Evolutionary conservation across 2,888 invertebrate species (phyloP), one percentile per base, ranked within the genome.

Genomic region (Chelonus formosanus): DNA sequence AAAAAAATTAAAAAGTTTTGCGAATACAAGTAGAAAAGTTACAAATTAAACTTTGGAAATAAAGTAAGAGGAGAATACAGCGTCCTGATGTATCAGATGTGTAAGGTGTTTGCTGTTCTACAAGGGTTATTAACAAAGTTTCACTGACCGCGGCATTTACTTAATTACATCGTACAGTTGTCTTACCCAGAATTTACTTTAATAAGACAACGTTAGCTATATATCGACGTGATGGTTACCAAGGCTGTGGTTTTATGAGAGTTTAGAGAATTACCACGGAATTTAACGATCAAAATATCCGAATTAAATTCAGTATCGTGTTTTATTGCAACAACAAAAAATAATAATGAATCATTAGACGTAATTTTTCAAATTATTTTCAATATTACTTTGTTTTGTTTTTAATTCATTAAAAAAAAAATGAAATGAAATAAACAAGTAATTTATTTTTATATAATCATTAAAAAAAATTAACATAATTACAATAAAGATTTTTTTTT

Each of bases 51-150:
- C 5, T 40, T 40, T 40, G 40, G 40, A 6, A 40, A 40, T 36
- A 34, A 3, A n/a, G n/a, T 6, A 5, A 5, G 54, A 31, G 32
- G 20, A 20, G 20, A 20, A 20, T 20, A 20, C 20, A 20, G 20
- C 20, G n/a, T 6, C 8, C 54, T 54, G 67, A 67, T 63, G 67
- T 65, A 65, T 63, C 58, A 54, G 63, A 55, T 54, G 48, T 50
- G 52, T 20, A 52, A 52, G 52, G 34, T 34, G 52, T 34, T 62
- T 61, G 64, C 64, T 61, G 64, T 64, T 65, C 40, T 65, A 62
- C 66, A 56, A 63, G 73, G 74, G 77, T 82, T 82, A 82, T 82
- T 82, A 82, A 79, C 73, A 82, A 82, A 82, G 80, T 82, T 82
- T 73, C 73, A 74, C 80, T 78, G 79, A 77, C 79, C 76, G 76